Percentiles rank a stretch among this genome's conserved stretches.
Conservation (phyloP, 2,888 invertebrate species). For the Thereva unica region DNA sequence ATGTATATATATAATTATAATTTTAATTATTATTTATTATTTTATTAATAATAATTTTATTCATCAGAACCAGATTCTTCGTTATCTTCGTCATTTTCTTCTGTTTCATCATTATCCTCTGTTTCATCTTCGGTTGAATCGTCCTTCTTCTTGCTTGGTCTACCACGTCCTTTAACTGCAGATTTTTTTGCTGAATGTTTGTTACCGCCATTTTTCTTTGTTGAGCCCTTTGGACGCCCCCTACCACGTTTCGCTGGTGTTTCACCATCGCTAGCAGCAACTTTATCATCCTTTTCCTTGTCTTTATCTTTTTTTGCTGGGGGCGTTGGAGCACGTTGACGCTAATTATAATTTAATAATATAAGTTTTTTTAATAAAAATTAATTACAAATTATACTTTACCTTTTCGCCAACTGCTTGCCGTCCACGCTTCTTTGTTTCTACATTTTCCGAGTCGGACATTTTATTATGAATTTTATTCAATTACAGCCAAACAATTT, state of each 20-base stretch:
- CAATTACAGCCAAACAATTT: background rate
- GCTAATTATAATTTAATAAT: slow-evolving; percentile 45
- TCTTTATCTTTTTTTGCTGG: slow-evolving; percentile 60
- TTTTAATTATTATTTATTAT: background rate
- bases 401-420: slow-evolving; percentile 43
- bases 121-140: slow-evolving; percentile 46
- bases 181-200: slow-evolving; percentile 41
- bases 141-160: slow-evolving; percentile 45
- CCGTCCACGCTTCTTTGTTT: slow-evolving; percentile 45
- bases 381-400: background rate
- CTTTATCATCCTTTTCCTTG: slow-evolving; percentile 61
- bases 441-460: slow-evolving; percentile 47
- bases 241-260: slow-evolving; percentile 63
- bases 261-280: slow-evolving; percentile 62
- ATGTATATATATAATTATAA: too few species aligned
- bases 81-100: slow-evolving; percentile 45
- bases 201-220: slow-evolving; percentile 59
- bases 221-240: slow-evolving; percentile 63
- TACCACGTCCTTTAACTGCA: slow-evolving; percentile 43
- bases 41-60: slow-evolving; percentile 28
- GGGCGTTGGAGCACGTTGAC: slow-evolving; percentile 59
- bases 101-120: slow-evolving; percentile 45
- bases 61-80: slow-evolving; percentile 46
- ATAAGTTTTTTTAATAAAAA: background rate
- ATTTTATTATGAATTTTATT: slow-evolving; percentile 33